Evolutionary conservation across 2,888 invertebrate genomes (phyloP).

Genomic region (Synergus laeviventris): DNA sequence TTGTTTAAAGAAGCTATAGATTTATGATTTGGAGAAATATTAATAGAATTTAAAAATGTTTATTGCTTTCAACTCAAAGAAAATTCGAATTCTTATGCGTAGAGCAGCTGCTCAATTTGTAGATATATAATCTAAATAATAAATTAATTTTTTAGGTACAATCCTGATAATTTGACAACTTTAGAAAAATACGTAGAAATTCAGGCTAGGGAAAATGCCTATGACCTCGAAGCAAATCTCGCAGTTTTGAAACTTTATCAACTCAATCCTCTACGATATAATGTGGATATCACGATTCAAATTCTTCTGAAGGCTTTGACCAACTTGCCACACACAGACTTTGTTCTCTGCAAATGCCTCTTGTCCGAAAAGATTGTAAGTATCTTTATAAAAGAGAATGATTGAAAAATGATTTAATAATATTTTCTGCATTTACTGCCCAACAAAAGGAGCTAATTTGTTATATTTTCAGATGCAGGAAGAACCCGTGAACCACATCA

Average conservation of each 20-base stretch:
- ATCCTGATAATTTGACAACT: constrained; percentile 94
- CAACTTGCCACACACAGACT: constrained; percentile 98
- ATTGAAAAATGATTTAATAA: background rate
- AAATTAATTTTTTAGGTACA: constrained; percentile 84
- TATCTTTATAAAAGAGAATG: constrained; percentile 39
- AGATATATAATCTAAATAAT: background rate
- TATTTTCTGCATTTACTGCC: background rate
- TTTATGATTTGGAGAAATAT: background rate
- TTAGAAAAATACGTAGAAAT: constrained; percentile 95
- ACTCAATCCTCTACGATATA: constrained; percentile 93
- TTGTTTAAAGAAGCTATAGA: background rate
- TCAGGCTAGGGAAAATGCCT: constrained; percentile 94
- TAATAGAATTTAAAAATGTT: too few species aligned
- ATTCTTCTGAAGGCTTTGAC: constrained; percentile 97
- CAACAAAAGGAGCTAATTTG: background rate
- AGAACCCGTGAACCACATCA: constrained; percentile 91
- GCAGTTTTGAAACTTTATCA: constrained; percentile 98
- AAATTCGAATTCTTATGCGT: too few species aligned
- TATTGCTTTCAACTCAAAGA: too few species aligned
- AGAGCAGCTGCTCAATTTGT: background rate
- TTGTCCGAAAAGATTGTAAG: constrained; percentile 86
- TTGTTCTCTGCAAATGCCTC: constrained; percentile 97
- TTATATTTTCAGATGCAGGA: constrained; percentile 79
- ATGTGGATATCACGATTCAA: constrained; percentile 89
- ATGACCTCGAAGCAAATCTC: constrained; percentile 97